Evolutionary conservation across 2,113 vertebrate species (phyloP).

Genomic region (Phodopus roborovskii): DNA sequence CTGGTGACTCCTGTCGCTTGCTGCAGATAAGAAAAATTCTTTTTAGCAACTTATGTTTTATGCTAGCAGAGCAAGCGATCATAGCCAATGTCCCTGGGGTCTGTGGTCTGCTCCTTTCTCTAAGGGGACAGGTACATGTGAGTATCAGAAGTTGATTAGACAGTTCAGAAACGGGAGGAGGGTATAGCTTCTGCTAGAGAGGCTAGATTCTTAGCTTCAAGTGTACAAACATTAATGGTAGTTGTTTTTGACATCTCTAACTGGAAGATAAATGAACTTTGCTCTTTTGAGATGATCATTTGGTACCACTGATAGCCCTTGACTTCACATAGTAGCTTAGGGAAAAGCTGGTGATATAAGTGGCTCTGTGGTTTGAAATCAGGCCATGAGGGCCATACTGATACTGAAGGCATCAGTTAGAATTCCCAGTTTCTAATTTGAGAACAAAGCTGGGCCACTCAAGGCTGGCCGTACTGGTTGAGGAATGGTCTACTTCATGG

Average conservation of each 20-base stretch:
- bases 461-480: background rate
- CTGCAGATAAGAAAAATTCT: background rate
- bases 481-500: background rate
- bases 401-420: background rate
- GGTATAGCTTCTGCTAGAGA: background rate
- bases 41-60: slow-evolving; percentile 67
- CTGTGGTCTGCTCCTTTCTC: slow-evolving; percentile 55
- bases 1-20: slow-evolving; percentile 52
- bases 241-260: slow-evolving; percentile 68
- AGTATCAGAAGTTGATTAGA: slow-evolving; percentile 20
- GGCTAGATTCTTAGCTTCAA: background rate
- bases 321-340: slow-evolving; percentile 20
- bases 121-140: slow-evolving; percentile 51
- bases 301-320: slow-evolving; percentile 33
- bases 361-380: background rate
- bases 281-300: slow-evolving; percentile 58
- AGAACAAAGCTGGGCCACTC: background rate
- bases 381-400: background rate
- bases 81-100: slow-evolving; percentile 54
- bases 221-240: slow-evolving; percentile 47
- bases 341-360: background rate
- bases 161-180: slow-evolving; percentile 17
- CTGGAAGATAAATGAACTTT: slow-evolving; percentile 63
- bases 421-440: slow-evolving; percentile 11
- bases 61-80: slow-evolving; percentile 61